These are phyloP conservation scores for Aspiorhynchus laticeps DNA, from an alignment of 2,113 vertebrate genomes.

Conservation along the genomic window DNA sequence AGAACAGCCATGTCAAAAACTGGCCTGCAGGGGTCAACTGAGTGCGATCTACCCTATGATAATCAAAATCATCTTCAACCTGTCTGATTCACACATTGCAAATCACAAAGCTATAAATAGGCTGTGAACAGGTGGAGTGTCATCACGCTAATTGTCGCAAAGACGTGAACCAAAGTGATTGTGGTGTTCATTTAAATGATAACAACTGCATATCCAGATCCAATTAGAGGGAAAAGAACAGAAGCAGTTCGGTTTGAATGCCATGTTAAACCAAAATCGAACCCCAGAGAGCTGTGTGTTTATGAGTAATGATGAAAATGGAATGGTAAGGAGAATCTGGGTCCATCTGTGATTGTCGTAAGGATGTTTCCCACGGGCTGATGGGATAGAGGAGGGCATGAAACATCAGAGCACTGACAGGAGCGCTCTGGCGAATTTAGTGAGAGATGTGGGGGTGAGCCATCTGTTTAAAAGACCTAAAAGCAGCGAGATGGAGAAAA, in stretches of 20 bases:
- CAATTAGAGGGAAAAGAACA: constrained; percentile 70
- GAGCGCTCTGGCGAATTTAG: constrained; percentile 1
- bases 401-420: neutral
- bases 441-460: constrained; percentile 23
- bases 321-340: constrained; percentile 62
- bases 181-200: constrained; percentile 77
- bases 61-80: constrained; percentile 21
- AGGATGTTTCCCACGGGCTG: constrained; percentile 40
- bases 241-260: constrained; percentile 62
- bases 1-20: constrained; percentile 37
- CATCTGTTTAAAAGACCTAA: constrained; percentile 39
- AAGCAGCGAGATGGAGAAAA: constrained; percentile 26
- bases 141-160: constrained; percentile 75
- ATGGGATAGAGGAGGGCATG: constrained; percentile 44
- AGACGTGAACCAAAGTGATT: constrained; percentile 76
- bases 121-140: constrained; percentile 74
- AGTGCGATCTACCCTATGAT: neutral
- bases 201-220: constrained; percentile 72
- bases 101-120: constrained; percentile 73
- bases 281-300: constrained; percentile 68
- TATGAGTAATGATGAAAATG: constrained; percentile 76
- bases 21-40: neutral
- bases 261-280: constrained; percentile 70
- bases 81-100: constrained; percentile 52
- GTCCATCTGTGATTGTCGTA: constrained; percentile 49